Evolutionary conservation across 2,797 vertebrate genomes (phyloP), one percentile per base, ranked within the genome.

Genomic region (Rhinogobio ventralis): DNA sequence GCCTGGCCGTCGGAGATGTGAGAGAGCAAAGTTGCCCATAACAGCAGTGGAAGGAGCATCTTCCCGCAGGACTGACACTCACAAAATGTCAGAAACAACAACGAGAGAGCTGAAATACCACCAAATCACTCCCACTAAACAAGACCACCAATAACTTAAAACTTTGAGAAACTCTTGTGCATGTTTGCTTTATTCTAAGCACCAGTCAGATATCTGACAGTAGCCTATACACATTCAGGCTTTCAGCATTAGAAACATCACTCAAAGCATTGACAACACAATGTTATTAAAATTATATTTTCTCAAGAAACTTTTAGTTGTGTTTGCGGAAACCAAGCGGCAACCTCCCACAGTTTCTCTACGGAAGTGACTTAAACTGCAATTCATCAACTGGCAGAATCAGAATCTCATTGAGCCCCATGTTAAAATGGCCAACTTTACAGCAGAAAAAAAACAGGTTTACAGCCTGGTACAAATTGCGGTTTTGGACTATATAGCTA

Each of bases 1-100:
- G 23, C 25, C n/a, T 55, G 82, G 13, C 68, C 77, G n/a, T 84
- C 71, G 51, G 84, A 67, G 36, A 77, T 19, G 10, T 33, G 57
- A 82, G 60, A 72, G 25, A 83, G 33, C 23, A 62, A 79, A 72
- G 79, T 17, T 14, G 42, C 45, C 55, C 83, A 87, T 51, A 87
- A 55, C 53, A 82, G 25, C 23, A 86, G n/a, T 2, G 9, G 46
- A 68, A 85, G 64, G 2, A 17, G 15, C 19, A 19, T 14, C 82
- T 33, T 82, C 73, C 55, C 25, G 13, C 17, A 6, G 17, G 7
- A 66, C n/a, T 11, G 36, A 71, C 5, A 1, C 23, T 42, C 30
- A 30, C 33, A 69, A 55, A 55, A 6, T 39, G 36, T 11, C 17
- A 36, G 33, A 45, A 39, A 39, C 23, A 45, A 11, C 8, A 15